Evolutionary conservation across 2,888 invertebrate species (phyloP).

Genomic region (Geotrupes spiniger): DNA sequence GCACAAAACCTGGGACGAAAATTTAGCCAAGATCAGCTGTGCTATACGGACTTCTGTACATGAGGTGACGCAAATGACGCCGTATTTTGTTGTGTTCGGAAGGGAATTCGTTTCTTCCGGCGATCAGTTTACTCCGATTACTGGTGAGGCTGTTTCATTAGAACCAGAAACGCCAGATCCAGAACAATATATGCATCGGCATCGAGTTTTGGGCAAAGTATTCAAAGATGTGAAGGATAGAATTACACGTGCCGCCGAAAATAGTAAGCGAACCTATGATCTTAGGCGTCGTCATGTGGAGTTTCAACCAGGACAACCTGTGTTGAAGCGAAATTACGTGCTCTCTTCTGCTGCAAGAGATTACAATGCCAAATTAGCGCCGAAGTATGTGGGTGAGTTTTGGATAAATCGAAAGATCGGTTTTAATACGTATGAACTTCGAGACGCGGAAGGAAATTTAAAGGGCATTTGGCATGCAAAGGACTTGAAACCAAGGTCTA

Average conservation of each 20-base stretch:
- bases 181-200: no score
- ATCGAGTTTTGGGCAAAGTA: neutral
- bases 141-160: neutral
- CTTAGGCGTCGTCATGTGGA: constrained; percentile 17
- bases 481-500: no score
- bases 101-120: no score
- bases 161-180: neutral
- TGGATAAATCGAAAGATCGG: neutral
- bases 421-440: neutral
- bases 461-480: neutral
- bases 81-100: neutral
- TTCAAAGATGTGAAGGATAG: neutral
- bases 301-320: constrained; percentile 20
- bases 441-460: neutral
- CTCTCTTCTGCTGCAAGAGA: constrained; percentile 27
- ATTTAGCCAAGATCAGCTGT: constrained; percentile 12
- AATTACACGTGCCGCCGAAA: neutral
- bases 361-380: constrained; percentile 29
- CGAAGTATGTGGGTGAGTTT: constrained; percentile 9
- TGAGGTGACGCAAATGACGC: constrained; percentile 15
- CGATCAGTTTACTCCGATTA: no score
- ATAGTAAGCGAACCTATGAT: constrained; percentile 16
- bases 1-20: constrained; percentile 20
- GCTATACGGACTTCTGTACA: constrained; percentile 16
- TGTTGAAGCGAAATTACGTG: constrained; percentile 24